phyloP scores from a whole-genome alignment of 2,797 vertebrate species.

The Philypnodon macrostomus region DNA sequence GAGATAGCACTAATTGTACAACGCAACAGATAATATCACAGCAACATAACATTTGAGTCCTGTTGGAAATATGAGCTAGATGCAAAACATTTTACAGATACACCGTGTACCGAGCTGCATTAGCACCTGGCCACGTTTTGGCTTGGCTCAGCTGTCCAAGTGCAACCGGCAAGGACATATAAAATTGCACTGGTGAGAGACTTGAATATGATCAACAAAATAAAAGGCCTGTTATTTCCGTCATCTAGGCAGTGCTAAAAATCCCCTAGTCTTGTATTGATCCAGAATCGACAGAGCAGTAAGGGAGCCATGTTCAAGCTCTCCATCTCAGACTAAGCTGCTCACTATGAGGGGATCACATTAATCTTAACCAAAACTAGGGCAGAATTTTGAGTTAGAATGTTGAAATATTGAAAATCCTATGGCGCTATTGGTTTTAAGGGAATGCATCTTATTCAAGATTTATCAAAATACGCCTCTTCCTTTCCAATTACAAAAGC shows the following conservation, averaged over 20 bases:
- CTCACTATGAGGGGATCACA: constrained; percentile 3
- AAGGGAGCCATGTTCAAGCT: constrained; percentile 7
- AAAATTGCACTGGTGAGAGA: constrained; percentile 3
- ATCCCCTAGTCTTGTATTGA: background rate
- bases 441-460: constrained; percentile 1
- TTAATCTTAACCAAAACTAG: constrained; percentile 5
- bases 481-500: constrained; percentile 1
- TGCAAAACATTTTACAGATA: constrained; percentile 20
- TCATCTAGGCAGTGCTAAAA: constrained; percentile 21
- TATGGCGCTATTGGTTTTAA: background rate
- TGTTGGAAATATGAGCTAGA: background rate
- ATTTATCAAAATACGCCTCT: constrained; percentile 1
- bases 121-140: constrained; percentile 11
- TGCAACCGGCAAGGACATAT: constrained; percentile 6
- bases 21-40: constrained; percentile 3
- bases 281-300: constrained; percentile 37
- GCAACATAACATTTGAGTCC: constrained; percentile 9
- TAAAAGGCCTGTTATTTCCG: constrained; percentile 7
- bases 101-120: constrained; percentile 17
- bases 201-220: constrained; percentile 16
- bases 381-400: constrained; percentile 6
- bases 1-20: background rate
- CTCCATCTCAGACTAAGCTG: constrained; percentile 10
- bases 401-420: constrained; percentile 11
- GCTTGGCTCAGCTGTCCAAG: constrained; percentile 19